Base-by-base conservation (phyloP, 2,113 vertebrate genomes). In the Toxotes jaculatrix region DNA sequence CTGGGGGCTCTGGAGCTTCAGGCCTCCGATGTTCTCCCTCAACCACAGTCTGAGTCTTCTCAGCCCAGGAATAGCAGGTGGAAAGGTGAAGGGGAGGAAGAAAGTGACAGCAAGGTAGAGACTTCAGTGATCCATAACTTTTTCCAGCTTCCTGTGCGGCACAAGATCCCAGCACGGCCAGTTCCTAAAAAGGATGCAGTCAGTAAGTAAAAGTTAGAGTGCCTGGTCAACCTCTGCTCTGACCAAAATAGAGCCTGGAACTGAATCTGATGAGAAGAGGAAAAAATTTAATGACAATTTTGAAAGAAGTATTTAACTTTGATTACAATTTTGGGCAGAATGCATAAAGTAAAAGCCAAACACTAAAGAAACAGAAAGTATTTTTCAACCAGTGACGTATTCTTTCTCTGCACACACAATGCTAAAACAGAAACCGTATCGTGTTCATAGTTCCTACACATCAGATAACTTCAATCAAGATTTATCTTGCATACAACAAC, bases 141-240 rank as follows among this genome's bases (percentile, higher is more conserved):
- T 49, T 70, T 68, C 6, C 68, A 40, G 0, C 10, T 65, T 16
- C 67, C 80, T 2, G 31, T 86, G 62, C 89, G 84, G 73, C 93
- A 93, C 27, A 94, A 92, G 82, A 92, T 74, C 12, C 74, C 81
- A 57, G 78, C 53, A 67, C 32, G 16, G 36, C 55, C 31, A 0
- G 2, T 1, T 3, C 60, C 55, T 19, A 89, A 84, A 80, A 87
- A 64, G 19, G 63, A 77, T 11, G 91, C 60, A 83, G 79, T 89
- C 68, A 89, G 94, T 94, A 91, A 74, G 94, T 94, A 75, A 32
- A 19, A 31, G 4, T n/a, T 38, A 7, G 21, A 13, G 13, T 4
- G 11, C 5, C 55, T 27, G 3, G 17, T 6, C 49, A 32, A 11
- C 55, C 4, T 45, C 43, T 45, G 45, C 14, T 47, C 45, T 47